These are phyloP conservation scores for Cataglyphis hispanica DNA, from an alignment of 1,140 invertebrate species.

Conservation along the genomic window DNA sequence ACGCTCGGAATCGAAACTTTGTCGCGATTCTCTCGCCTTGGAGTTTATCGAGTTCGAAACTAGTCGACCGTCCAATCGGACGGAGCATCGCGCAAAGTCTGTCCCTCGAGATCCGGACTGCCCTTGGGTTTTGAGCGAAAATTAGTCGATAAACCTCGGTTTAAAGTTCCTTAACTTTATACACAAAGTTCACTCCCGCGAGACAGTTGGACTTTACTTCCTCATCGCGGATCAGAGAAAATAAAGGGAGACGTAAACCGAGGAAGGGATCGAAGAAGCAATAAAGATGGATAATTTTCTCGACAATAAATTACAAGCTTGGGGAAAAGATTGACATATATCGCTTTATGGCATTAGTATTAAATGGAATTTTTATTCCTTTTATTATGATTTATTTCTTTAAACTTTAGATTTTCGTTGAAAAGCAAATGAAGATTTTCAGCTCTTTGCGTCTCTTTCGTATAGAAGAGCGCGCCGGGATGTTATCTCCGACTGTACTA, in stretches of 20 bases:
- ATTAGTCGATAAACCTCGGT: conserved; percentile 82
- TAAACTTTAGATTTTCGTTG: background rate
- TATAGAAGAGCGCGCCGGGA: background rate
- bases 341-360: background rate
- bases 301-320: background rate
- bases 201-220: conserved; percentile 33
- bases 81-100: conserved; percentile 67
- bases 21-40: conserved; percentile 56
- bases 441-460: background rate
- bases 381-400: background rate
- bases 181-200: no score
- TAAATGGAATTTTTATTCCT: background rate
- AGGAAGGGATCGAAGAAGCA: background rate
- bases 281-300: background rate
- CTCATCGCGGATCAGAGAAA: conserved; percentile 44
- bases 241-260: conserved; percentile 38
- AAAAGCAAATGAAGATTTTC: background rate
- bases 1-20: conserved; percentile 67
- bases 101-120: conserved; percentile 69
- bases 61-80: conserved; percentile 69
- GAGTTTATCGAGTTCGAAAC: conserved; percentile 76
- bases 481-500: conserved; percentile 39
- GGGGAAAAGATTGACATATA: background rate
- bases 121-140: conserved; percentile 70
- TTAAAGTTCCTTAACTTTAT: conserved; percentile 75